Base-by-base conservation (phyloP, 2,113 vertebrate genomes). In the Corythoichthys intestinalis region DNA sequence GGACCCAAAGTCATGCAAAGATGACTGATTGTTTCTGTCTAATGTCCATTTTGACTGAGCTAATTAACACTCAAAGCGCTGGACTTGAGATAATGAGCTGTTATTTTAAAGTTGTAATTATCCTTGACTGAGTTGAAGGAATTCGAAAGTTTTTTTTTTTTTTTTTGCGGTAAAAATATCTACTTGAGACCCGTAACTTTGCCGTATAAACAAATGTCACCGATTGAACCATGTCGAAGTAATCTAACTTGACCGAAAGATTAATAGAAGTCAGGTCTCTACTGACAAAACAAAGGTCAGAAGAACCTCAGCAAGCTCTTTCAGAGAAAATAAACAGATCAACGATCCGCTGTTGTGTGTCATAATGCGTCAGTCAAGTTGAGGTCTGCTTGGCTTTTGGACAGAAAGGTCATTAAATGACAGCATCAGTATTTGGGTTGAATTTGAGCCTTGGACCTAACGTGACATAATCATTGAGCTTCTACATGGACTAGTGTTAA, bases 11-110 rank as follows among this genome's bases (percentile, higher is more conserved):
- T 38, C 50, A 44, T 50, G 65, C 71, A 63, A 28, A 71, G 63
- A n/a, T 60, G 70, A 75, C 17, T 58, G 17, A 73, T 65, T 71
- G 54, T 0, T 9, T 11, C 54, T 35, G n/a, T 74, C 52, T 70
- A 50, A 9, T 57, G 35, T 46, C 57, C 46, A 73, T 69, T 54
- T 41, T 53, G 56, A 11, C 15, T 44, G 47, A 56, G 61, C 34
- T 77, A 74, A 76, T 84, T 70, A 63, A 62, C 63, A 3, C 14
- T 53, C 0, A 53, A 47, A 67, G 66, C 3, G n/a, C 2, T 3
- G 66, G 6, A 20, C 1, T 4, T 58, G 53, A 14, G 62, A n/a
- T 65, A 49, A 73, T 66, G 52, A 49, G 0, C 61, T 50, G 46
- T 46, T 2, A 48, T 67, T 71, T 44, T 0, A 59, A 9, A 38